phyloP scores from a whole-genome alignment of 1,140 invertebrate species.

The Euwallacea similis region DNA sequence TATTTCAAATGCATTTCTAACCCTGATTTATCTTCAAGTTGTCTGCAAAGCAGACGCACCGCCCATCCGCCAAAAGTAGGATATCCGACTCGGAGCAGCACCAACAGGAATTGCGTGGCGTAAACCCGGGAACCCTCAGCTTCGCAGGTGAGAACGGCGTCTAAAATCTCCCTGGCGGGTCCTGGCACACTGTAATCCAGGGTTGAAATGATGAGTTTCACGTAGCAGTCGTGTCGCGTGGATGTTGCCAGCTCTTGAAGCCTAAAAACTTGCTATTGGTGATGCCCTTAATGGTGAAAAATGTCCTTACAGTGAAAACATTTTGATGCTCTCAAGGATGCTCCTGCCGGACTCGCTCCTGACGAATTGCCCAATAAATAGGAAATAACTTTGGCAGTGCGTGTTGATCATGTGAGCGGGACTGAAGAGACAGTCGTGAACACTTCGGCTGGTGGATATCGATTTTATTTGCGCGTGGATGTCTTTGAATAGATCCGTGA shows the following conservation, averaged over 20 bases:
- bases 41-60: slow-evolving; percentile 76
- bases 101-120: slow-evolving; percentile 84
- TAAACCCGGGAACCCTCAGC: slow-evolving; percentile 81
- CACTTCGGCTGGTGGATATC: slow-evolving; percentile 71
- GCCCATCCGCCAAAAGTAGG: slow-evolving; percentile 77
- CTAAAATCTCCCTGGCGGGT: slow-evolving; percentile 71
- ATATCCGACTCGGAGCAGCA: slow-evolving; percentile 72
- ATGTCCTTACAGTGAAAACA: slow-evolving; percentile 70
- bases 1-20: slow-evolving; percentile 56
- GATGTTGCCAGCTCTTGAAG: slow-evolving; percentile 77
- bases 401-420: slow-evolving; percentile 85
- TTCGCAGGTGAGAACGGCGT: slow-evolving; percentile 66
- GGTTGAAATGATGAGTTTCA: slow-evolving; percentile 88
- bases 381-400: slow-evolving; percentile 90
- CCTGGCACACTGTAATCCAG: slow-evolving; percentile 81
- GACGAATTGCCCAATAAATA: slow-evolving; percentile 87
- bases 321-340: slow-evolving; percentile 73
- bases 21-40: slow-evolving; percentile 78
- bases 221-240: slow-evolving; percentile 87
- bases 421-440: slow-evolving; percentile 86
- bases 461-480: slow-evolving; percentile 75
- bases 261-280: slow-evolving; percentile 54
- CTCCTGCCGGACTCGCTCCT: slow-evolving; percentile 71
- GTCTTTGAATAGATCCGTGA: slow-evolving; percentile 80
- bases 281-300: not conserved